These are phyloP conservation scores for Syrrhaptes paradoxus DNA, from an alignment of 2,113 vertebrate genomes.

Conservation along the genomic window DNA sequence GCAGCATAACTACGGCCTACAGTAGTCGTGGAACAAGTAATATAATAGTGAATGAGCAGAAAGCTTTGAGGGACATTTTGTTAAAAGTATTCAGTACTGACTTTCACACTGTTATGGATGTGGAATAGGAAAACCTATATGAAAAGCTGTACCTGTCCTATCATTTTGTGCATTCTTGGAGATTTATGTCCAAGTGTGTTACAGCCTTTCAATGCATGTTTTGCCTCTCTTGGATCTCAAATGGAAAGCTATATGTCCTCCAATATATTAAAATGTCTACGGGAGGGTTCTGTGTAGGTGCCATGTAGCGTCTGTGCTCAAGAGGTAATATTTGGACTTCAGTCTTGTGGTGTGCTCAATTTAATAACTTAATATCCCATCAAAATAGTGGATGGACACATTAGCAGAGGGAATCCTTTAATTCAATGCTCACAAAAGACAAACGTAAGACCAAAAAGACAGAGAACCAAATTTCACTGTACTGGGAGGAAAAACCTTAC, in stretches of 20 bases:
- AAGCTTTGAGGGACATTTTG: neutral
- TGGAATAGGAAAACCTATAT: neutral
- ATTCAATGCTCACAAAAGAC: neutral
- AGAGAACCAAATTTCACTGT: neutral
- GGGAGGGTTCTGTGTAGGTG: neutral
- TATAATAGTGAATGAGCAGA: neutral
- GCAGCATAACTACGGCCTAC: neutral
- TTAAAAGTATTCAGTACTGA: neutral
- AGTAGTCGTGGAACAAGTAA: neutral
- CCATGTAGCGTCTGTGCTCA: neutral
- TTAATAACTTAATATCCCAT: neutral
- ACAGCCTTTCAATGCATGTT: neutral
- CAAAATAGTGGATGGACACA: fast-evolving
- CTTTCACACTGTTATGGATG: neutral
- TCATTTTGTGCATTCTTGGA: neutral
- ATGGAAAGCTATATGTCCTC: neutral
- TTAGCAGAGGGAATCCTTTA: neutral
- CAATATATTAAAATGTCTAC: neutral
- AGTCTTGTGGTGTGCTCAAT: neutral
- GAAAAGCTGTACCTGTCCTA: neutral
- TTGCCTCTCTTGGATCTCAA: neutral
- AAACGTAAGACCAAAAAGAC: neutral
- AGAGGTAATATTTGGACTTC: neutral
- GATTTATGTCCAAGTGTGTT: neutral
- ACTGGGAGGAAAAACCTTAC: neutral